Conservation (phyloP, 2,888 invertebrate species). For the Hirtodrosophila confusa region DNA sequence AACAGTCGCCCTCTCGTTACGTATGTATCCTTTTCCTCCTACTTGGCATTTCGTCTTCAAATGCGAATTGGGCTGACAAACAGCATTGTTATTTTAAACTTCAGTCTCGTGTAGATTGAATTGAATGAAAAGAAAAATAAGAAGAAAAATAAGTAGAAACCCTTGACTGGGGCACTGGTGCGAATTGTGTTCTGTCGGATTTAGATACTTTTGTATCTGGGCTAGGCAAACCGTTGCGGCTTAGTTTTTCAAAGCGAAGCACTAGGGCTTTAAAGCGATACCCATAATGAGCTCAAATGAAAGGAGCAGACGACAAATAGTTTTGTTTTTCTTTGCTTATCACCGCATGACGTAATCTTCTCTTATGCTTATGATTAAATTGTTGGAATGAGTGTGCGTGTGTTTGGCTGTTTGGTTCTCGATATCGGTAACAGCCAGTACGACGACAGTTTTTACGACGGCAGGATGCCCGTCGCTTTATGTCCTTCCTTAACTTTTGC, state of each 20-base stretch:
- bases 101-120: slow-evolving; percentile 61
- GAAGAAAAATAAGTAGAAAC: slow-evolving; percentile 1
- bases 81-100: slow-evolving; percentile 68
- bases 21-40: slow-evolving; percentile 51
- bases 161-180: neutral
- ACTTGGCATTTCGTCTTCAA: slow-evolving; percentile 7
- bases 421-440: slow-evolving; percentile 71
- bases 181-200: slow-evolving; percentile 13
- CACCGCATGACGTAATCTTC: slow-evolving; percentile 70
- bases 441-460: slow-evolving; percentile 76
- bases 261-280: slow-evolving; percentile 36
- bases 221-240: slow-evolving; percentile 20
- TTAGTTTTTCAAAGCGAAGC: slow-evolving; percentile 3
- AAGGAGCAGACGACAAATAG: slow-evolving; percentile 59
- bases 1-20: slow-evolving; percentile 42
- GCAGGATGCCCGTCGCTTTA: slow-evolving; percentile 77
- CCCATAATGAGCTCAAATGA: slow-evolving; percentile 56
- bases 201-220: slow-evolving; percentile 38
- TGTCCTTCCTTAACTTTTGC: slow-evolving; percentile 75
- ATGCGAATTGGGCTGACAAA: neutral
- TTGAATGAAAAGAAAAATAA: slow-evolving; percentile 28
- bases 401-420: slow-evolving; percentile 26
- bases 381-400: slow-evolving; percentile 24
- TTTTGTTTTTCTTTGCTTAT: slow-evolving; percentile 70
- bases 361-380: slow-evolving; percentile 75